phyloP scores from a whole-genome alignment of 2,113 vertebrate genomes.

The Opisthocomus hoazin region DNA sequence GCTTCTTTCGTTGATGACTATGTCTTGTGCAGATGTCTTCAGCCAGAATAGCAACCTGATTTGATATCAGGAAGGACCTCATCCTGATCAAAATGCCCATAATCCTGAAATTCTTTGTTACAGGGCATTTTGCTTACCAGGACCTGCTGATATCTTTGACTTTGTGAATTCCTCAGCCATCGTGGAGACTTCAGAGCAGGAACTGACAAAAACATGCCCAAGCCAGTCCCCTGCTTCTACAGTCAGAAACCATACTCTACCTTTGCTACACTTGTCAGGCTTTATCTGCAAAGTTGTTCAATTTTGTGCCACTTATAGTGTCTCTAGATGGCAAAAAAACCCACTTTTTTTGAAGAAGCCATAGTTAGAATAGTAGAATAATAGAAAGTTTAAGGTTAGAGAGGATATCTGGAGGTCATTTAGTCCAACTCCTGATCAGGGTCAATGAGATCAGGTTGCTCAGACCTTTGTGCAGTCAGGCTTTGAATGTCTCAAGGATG shows the following conservation, averaged over 20 bases:
- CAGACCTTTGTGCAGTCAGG: neutral
- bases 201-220: neutral
- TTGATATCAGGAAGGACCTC: neutral
- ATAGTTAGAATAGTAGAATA: neutral
- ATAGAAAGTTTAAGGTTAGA: neutral
- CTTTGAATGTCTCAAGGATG: neutral
- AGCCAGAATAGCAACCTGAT: neutral
- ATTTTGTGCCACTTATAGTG: neutral
- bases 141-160: neutral
- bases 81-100: neutral
- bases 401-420: neutral
- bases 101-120: neutral
- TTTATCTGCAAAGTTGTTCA: neutral
- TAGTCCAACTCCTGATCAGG: neutral
- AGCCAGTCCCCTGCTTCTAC: neutral
- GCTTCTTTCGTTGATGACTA: fast-evolving
- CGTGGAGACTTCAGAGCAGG: neutral
- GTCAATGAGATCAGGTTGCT: neutral
- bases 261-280: neutral
- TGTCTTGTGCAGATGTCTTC: neutral
- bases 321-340: neutral
- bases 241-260: neutral
- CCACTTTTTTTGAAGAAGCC: neutral
- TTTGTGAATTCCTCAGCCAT: neutral
- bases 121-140: neutral